A percentile compares a stretch with the other conserved stretches of the same genome.
These are phyloP conservation scores for Fistularia tabacaria DNA, from an alignment of 2,797 vertebrate genomes.

Conservation along the genomic window DNA sequence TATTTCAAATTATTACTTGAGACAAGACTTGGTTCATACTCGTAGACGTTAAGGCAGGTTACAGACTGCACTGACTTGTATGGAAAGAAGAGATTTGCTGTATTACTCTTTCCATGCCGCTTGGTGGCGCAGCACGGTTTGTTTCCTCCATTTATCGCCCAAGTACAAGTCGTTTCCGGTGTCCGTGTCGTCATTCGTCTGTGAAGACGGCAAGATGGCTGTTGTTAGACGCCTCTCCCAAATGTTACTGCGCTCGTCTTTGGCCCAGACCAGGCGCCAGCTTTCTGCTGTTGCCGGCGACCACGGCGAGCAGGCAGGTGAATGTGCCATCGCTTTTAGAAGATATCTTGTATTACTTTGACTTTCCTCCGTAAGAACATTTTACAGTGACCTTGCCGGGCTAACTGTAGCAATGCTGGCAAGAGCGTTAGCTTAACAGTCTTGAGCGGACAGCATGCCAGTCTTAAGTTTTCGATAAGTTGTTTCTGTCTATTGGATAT, in stretches of 20 bases:
- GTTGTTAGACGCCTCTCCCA: constrained; percentile 51
- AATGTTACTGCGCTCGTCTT: constrained; percentile 44
- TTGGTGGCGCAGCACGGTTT: no score
- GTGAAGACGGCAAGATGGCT: constrained; percentile 62
- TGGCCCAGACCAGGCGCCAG: constrained; percentile 62
- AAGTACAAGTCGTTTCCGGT: constrained; percentile 1
- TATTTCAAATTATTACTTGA: no score
- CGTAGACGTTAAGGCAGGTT: no score
- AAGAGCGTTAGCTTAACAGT: constrained; percentile 10
- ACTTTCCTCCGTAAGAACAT: no score
- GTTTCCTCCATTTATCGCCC: no score
- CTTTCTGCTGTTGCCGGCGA: constrained; percentile 60
- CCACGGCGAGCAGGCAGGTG: constrained; percentile 63
- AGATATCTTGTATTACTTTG: no score
- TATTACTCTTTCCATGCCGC: no score
- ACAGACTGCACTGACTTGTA: no score
- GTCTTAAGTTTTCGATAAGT: background rate
- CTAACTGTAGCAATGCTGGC: constrained; percentile 29
- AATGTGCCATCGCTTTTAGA: background rate
- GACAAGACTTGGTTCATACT: no score
- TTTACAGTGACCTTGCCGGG: constrained; percentile 65
- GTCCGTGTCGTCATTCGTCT: background rate
- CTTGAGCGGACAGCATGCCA: background rate
- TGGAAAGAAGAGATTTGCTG: no score
- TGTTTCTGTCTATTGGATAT: no score